Conservation (phyloP, 2,113 vertebrate genomes). For the Pluvialis apricaria region DNA sequence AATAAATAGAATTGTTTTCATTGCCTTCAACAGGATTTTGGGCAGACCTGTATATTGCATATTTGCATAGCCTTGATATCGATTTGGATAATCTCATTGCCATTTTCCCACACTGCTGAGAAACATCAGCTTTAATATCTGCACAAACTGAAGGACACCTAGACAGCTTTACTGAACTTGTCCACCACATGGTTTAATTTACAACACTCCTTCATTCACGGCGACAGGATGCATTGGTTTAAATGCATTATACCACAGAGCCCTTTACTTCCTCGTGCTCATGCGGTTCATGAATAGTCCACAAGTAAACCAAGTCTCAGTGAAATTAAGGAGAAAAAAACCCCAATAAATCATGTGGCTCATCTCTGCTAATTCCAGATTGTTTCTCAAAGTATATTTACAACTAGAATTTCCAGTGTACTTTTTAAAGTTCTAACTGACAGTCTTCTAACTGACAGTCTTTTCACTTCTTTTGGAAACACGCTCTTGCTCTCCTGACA, state of each 20-base stretch:
- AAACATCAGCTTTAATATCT: not conserved
- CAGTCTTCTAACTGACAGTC: not conserved
- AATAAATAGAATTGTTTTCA: not conserved
- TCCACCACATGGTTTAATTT: not conserved
- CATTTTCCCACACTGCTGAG: not conserved
- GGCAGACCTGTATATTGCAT: not conserved
- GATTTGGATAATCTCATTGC: not conserved
- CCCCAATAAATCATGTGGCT: rapidly evolving
- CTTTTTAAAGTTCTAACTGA: not conserved
- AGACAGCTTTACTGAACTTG: not conserved
- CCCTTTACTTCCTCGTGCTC: not conserved
- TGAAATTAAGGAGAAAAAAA: not conserved
- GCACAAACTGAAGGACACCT: not conserved
- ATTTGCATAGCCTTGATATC: not conserved
- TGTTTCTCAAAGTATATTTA: not conserved
- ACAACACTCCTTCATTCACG: not conserved
- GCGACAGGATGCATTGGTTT: not conserved
- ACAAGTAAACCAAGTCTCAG: not conserved
- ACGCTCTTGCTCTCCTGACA: not conserved
- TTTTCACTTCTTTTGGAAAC: not conserved
- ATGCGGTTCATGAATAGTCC: not conserved
- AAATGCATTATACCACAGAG: not conserved
- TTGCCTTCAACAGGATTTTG: not conserved
- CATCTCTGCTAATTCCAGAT: not conserved
- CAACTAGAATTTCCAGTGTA: not conserved